These are phyloP conservation scores for Achatina immaculata DNA, from an alignment of 1,140 invertebrate genomes.

Conservation along the genomic window DNA sequence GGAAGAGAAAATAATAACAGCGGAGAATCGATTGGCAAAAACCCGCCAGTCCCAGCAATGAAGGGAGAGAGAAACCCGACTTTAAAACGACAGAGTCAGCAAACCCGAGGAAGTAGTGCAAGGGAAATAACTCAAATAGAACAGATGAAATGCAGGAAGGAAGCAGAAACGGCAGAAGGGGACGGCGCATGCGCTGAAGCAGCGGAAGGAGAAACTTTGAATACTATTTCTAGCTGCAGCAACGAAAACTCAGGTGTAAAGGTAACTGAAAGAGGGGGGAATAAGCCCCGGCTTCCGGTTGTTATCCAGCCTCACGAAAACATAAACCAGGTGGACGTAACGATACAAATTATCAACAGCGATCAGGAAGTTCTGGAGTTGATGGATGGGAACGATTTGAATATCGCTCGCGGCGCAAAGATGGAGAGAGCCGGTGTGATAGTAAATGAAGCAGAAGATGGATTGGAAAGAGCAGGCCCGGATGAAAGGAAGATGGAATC, in stretches of 20 bases:
- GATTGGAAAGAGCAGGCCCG: no score
- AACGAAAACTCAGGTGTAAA: no score
- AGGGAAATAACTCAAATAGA: constrained; percentile 9
- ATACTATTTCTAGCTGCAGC: no score
- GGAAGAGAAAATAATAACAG: background rate
- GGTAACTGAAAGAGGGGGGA: no score
- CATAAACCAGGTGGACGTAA: background rate
- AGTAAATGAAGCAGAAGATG: background rate
- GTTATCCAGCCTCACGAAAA: no score
- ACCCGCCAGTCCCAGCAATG: background rate
- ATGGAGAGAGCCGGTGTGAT: background rate
- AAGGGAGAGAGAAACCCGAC: background rate
- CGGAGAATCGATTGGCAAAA: background rate
- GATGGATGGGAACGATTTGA: background rate
- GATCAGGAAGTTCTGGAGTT: background rate
- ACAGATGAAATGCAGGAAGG: background rate
- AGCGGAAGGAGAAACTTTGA: background rate
- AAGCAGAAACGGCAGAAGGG: background rate
- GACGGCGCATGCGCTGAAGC: background rate
- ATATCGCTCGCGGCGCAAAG: background rate
- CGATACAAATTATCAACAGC: background rate
- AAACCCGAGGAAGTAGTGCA: background rate
- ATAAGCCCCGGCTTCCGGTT: no score
- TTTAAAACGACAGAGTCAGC: no score
- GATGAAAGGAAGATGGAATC: no score